Evolutionary conservation across 2,888 invertebrate species (phyloP), one percentile per base, ranked within the genome.

Genomic region (Campoletis raptor): DNA sequence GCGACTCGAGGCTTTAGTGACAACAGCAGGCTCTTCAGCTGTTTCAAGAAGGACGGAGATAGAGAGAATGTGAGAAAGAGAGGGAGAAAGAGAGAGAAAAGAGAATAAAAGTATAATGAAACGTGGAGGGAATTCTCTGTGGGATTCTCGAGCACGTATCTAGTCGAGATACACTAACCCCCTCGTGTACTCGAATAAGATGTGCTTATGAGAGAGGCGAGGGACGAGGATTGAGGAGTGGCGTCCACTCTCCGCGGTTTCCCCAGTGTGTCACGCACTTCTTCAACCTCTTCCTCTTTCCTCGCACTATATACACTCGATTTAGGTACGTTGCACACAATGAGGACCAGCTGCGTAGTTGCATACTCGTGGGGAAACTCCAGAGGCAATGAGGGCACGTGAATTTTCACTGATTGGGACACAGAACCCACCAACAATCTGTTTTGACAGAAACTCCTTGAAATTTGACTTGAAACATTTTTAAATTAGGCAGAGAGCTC

Each of bases 191-290:
- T 72, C 72, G 78, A 67, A 72, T 40, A 42, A 76, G 42, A 61
- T 61, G 61, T 61, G 76, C 24, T 70, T 10, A 45, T 52, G 67
- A 67, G 85, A 52, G 40, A 61, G 81, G 81, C 61, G 73, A 85
- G 79, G 45, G 74, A 61, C 64, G 74, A 83, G 83, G 81, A 81
- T 78, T 78, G 87, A 88, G 85, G 83, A 78, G 76, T 30, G 42
- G 61, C 76, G 48, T 36, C 72, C 61, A 42, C 61, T 85, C 83
- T 42, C n/a, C 73, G 66, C 88, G 91, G 86, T 92, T 92, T 92
- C 90, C 30, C 92, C 92, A 88, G 90, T 92, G 92, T 91, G 92
- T 92, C 92, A 92, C 87, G 85, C 89, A 85, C 80, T 69, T 79
- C 86, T 83, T 74, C 77, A 81, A 87, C 61, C 70, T 81, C 67